Percentiles rank a stretch among this genome's conserved stretches.
These are phyloP conservation scores for Epinephelus coioides DNA, from an alignment of 2,797 vertebrate species.

Conservation along the genomic window DNA sequence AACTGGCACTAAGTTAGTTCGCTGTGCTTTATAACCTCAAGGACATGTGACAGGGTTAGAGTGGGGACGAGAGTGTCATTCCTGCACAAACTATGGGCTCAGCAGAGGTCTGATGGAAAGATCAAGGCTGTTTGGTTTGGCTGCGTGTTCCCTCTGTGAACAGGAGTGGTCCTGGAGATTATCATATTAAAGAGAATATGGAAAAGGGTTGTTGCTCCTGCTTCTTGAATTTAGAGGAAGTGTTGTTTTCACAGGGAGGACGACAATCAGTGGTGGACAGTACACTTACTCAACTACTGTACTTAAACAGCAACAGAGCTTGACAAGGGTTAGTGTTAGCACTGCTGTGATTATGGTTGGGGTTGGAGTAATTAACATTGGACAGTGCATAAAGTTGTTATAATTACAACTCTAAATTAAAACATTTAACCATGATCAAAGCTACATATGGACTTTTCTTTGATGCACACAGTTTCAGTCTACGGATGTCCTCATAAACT, in stretches of 20 bases:
- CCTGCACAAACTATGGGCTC: constrained; percentile 28
- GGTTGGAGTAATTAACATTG: background rate
- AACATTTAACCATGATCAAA: background rate
- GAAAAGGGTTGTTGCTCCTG: background rate
- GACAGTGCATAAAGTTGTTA: background rate
- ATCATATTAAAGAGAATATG: constrained; percentile 7
- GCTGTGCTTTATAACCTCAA: constrained; percentile 36
- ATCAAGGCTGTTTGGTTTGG: constrained; percentile 37
- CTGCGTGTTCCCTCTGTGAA: constrained; percentile 1
- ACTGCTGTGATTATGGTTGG: background rate
- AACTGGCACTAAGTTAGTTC: constrained; percentile 37
- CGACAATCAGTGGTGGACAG: background rate
- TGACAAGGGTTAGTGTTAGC: background rate
- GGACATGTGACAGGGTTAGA: constrained; percentile 42
- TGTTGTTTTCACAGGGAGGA: background rate
- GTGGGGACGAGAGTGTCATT: constrained; percentile 3
- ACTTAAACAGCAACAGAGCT: background rate
- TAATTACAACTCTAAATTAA: background rate
- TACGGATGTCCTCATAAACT: background rate
- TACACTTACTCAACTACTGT: background rate
- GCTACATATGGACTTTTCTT: background rate
- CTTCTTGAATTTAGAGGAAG: background rate
- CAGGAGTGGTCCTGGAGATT: constrained; percentile 2
- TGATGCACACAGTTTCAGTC: background rate
- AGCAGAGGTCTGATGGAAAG: constrained; percentile 26